phyloP scores from a whole-genome alignment of 37 sponge, comb jelly and placozoan genomes.

The Halichondria panicea region DNA sequence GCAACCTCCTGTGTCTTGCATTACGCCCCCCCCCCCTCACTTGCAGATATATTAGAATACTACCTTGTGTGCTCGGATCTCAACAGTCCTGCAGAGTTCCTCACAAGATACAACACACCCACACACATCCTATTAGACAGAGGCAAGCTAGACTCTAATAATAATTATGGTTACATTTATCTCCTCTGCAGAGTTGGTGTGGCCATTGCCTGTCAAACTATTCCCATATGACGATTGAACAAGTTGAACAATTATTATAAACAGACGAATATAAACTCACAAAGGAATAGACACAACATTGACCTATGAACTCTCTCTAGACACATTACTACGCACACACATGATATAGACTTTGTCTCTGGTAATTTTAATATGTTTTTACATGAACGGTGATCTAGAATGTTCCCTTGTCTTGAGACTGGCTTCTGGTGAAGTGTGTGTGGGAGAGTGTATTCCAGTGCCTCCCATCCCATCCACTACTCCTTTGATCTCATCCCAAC shows the following conservation, averaged over 20 bases:
- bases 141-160: conserved; percentile 29
- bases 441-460: not conserved
- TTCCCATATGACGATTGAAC: conserved; percentile 70
- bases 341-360: too few species aligned
- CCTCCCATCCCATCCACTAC: conserved; percentile 32
- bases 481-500: conserved; percentile 48
- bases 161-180: not conserved
- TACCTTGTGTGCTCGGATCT: conserved; percentile 34
- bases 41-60: conserved; percentile 76
- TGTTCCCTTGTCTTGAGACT: not conserved
- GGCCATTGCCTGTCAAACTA: conserved; percentile 72
- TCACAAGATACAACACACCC: conserved; percentile 43
- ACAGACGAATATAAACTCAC: too few species aligned
- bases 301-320: too few species aligned
- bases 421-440: not conserved
- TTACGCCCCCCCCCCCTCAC: not conserved
- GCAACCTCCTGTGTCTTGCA: not conserved
- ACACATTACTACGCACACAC: too few species aligned
- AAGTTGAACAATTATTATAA: too few species aligned
- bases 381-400: not conserved
- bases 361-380: not conserved
- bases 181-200: conserved; percentile 49
- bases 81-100: conserved; percentile 50
- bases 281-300: too few species aligned
- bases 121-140: conserved; percentile 51